Evolutionary conservation across 2,113 vertebrate species (phyloP), one percentile per base, ranked within the genome.

Genomic region (Calcarius ornatus): DNA sequence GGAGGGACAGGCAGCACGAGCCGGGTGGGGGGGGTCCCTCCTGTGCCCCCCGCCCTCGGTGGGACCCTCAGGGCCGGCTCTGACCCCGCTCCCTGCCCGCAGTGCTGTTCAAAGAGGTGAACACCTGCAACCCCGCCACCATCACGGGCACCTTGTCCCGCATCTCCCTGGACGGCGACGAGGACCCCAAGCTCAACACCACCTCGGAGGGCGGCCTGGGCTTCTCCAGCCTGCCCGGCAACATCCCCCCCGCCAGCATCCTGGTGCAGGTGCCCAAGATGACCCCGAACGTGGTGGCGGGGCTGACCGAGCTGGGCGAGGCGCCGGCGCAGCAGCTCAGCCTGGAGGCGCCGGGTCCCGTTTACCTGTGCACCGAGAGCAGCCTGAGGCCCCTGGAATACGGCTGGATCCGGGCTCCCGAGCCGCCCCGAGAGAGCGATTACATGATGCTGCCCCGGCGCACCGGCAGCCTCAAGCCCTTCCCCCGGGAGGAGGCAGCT

Each of bases 21-120:
- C 38, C 3, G 0, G 14, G 38, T 9, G 38, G 38, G 47, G 22
- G 48, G 59, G 61, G 40, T 68, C 9, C 0, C 7, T 22, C 13
- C 47, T 4, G 37, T 33, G 43, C 4, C 75, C 25, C 22, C 40
- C 3, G 5, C 48, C 70, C 56, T 50, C 53, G 27, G 0, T 0
- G 51, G 48, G 40, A 54, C 65, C 60, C 88, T 13, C 12, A 0
- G 66, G 25, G 22, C 69, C 0, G 1, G 8, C 43, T 18, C 64
- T 80, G 40, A 86, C 47, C 60, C 42, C 6, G 0, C n/a, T 88
- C 50, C 47, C 81, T 8, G 7, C 81, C 76, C 72, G 40, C 95
- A 99, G 99, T 99, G 97, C 99, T 99, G 72, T 99, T 99, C 97
- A 99, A 99, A 97, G 99, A 99, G 97, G 98, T 99, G 94, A 99